Evolutionary conservation across 1,140 invertebrate species (phyloP), one percentile per base, ranked within the genome.

Genomic region (Orius insidiosus): DNA sequence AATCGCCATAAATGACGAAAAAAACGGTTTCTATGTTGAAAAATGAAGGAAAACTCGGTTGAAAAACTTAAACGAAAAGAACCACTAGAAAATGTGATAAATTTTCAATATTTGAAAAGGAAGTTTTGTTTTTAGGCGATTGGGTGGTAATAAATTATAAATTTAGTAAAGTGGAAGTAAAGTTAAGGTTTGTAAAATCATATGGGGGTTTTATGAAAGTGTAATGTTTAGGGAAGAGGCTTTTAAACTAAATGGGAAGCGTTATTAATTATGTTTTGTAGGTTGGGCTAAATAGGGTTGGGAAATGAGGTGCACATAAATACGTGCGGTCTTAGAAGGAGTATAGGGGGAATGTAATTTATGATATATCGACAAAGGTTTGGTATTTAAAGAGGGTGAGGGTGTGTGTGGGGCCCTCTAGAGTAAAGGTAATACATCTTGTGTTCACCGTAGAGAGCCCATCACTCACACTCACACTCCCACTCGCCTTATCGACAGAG

Each of bases 241-340:
- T 36, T 36, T 36, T 36, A n/a, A 11, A n/a, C n/a, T 36, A 8
- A 30, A 31, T 30, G 19, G 41, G 16, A 30, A n/a, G 41, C 10
- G 41, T 43, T 43, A 43, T 43, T 43, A 43, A 43, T 43, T 43
- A 43, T 43, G 16, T 43, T 43, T 43, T 43, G 41, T 43, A 24
- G 41, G 18, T 43, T 4, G 19, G 24, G 24, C 41, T 31, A 40
- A 40, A 40, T 40, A 18, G 38, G 16, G 18, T 18, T 18, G 16
- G 41, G 41, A 43, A 43, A 43, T 43, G 41, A 43, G 41, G 41
- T 43, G 41, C 41, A 15, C 24, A 43, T 43, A 43, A 43, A 43
- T 43, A 43, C 41, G n/a, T n/a, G 41, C 5, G 24, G 24, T 15
- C 10, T 15, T 40, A 24, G 16, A 40, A 36, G 35, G 38, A 10